A percentile compares a stretch with the other conserved stretches of the same genome.
phyloP scores from a whole-genome alignment of 2,797 vertebrate genomes.

The Paramormyrops hopkinsi region DNA sequence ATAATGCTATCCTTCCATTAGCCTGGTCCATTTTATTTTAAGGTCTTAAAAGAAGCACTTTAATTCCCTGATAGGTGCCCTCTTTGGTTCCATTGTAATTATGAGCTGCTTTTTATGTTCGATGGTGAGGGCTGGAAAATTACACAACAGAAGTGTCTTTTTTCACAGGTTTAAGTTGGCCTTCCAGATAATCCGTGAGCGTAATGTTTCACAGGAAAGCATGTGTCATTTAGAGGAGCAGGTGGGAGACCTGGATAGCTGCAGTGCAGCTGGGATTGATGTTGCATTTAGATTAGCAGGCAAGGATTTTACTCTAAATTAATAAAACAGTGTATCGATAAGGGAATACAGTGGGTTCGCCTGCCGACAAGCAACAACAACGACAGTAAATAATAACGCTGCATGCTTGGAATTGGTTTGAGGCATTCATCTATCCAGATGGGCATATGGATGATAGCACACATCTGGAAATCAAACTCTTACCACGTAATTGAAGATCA shows the following conservation, averaged over 20 bases:
- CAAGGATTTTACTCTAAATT: not conserved
- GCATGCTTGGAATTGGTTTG: not conserved
- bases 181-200: not conserved
- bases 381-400: not conserved
- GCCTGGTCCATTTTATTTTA: not conserved
- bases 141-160: not conserved
- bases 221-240: not conserved
- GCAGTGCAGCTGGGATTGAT: not conserved
- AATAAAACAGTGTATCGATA: not conserved
- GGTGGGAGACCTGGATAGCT: not conserved
- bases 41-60: slow-evolving; percentile 1
- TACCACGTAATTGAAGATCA: not conserved
- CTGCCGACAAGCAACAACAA: not conserved
- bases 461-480: not conserved
- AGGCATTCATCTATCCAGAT: not conserved
- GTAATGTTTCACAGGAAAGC: not conserved
- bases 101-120: not conserved
- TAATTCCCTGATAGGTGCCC: not conserved
- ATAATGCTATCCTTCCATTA: not conserved
- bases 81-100: not conserved
- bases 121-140: not conserved
- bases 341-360: not conserved
- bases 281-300: not conserved
- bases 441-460: not conserved
- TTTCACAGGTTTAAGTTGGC: not conserved